Conservation (phyloP, 2,113 vertebrate genomes). For the Brienomyrus longianalis region DNA sequence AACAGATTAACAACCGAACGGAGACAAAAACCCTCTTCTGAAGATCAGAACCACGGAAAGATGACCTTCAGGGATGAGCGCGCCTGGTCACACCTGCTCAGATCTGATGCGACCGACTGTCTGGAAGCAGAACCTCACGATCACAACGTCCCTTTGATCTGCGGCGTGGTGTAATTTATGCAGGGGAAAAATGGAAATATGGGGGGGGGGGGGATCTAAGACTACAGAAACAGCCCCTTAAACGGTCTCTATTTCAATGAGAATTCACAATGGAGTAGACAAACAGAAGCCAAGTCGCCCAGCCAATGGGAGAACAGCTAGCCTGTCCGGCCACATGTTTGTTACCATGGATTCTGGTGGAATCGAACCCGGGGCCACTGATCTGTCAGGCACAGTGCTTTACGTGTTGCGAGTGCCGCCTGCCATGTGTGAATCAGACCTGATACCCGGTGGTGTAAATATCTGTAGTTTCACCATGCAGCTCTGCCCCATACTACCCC, state of each 20-base stretch:
- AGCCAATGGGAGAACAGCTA: background rate
- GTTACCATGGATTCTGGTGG: background rate
- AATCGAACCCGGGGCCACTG: background rate
- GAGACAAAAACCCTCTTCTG: background rate
- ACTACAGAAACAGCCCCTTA: background rate
- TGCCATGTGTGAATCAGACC: background rate
- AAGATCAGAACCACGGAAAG: background rate
- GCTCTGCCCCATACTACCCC: background rate
- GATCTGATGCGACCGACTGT: background rate
- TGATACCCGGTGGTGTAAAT: background rate
- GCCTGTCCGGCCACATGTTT: background rate
- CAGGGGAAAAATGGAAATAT: background rate
- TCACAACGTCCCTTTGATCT: background rate
- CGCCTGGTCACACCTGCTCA: background rate
- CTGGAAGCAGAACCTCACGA: background rate
- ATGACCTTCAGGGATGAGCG: background rate
- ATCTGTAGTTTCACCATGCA: background rate
- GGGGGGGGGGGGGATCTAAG: background rate
- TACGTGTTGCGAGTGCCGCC: background rate
- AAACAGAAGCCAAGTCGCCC: background rate
- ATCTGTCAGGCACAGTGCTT: background rate
- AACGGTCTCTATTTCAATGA: background rate
- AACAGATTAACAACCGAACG: background rate
- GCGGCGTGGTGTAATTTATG: background rate
- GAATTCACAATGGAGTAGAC: background rate